Percentiles rank a stretch among this genome's conserved stretches.
Conservation (phyloP, 1,140 invertebrate genomes). For the Acyrthosiphon pisum region DNA sequence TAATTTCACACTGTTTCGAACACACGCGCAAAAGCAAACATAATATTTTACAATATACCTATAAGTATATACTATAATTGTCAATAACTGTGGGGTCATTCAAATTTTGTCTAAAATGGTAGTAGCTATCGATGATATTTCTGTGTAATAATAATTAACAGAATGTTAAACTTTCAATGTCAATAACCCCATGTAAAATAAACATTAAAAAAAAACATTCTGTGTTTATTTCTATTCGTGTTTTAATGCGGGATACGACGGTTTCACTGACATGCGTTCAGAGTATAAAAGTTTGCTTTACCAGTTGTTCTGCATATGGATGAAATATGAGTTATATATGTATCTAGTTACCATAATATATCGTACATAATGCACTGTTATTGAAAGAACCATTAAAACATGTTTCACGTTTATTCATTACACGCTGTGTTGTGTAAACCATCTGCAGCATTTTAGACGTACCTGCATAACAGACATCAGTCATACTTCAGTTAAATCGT, state of each 20-base stretch:
- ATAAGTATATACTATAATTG: not conserved
- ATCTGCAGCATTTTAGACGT: not conserved
- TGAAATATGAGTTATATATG: not conserved
- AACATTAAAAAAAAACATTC: not conserved
- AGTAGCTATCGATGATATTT: not conserved
- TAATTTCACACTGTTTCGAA: not conserved
- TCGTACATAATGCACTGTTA: not conserved
- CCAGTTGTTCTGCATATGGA: slow-evolving; percentile 9
- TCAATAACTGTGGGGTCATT: not conserved
- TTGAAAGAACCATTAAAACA: not conserved
- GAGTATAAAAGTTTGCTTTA: not conserved
- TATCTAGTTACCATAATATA: not conserved
- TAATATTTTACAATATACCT: too few relatives aligned
- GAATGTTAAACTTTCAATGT: not conserved
- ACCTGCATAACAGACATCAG: not conserved
- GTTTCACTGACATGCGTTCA: not conserved
- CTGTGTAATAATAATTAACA: not conserved
- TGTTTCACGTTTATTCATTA: not conserved
- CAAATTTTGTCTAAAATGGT: not conserved
- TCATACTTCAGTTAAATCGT: slow-evolving; percentile 7
- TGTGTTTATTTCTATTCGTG: not conserved
- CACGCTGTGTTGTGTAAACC: not conserved
- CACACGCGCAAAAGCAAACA: not conserved
- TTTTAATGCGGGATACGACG: not conserved
- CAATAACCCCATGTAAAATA: not conserved